These are phyloP conservation scores for Gambusia affinis DNA, from an alignment of 2,113 vertebrate genomes.

Conservation along the genomic window DNA sequence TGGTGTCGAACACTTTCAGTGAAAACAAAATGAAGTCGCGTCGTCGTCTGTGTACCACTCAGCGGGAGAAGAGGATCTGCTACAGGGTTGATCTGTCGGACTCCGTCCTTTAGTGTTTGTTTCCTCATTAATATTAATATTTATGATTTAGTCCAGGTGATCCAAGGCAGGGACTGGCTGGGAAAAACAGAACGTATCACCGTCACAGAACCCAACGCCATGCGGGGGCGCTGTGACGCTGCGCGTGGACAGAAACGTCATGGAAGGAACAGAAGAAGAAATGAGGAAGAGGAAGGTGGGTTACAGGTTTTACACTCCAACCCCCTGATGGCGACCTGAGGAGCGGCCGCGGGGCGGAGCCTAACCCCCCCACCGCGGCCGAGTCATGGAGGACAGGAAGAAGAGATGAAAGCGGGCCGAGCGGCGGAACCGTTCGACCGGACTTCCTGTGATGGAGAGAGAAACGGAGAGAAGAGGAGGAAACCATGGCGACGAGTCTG, in stretches of 20 bases:
- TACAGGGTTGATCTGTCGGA: conserved; percentile 38
- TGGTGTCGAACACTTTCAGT: conserved; percentile 23
- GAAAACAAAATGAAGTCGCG: conserved; percentile 32
- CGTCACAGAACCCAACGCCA: conserved; percentile 18
- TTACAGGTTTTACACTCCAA: conserved; percentile 49
- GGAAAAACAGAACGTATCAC: conserved; percentile 48
- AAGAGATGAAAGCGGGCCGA: background rate
- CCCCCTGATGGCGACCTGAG: conserved; percentile 63
- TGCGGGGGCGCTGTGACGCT: background rate
- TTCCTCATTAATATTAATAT: conserved; percentile 3
- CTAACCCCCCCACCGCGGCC: conserved; percentile 40
- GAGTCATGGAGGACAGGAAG: conserved; percentile 17
- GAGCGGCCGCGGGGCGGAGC: conserved; percentile 40
- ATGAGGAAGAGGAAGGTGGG: conserved; percentile 20
- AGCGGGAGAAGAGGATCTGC: conserved; percentile 47
- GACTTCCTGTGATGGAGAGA: conserved; percentile 20
- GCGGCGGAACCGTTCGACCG: conserved; percentile 27
- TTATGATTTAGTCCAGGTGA: conserved; percentile 47
- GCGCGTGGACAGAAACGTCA: conserved; percentile 3
- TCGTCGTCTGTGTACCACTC: conserved; percentile 34
- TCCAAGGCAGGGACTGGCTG: conserved; percentile 63
- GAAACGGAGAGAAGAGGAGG: conserved; percentile 29
- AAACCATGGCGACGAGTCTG: conserved; percentile 31
- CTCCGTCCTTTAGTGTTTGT: conserved; percentile 45
- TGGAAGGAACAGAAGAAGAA: background rate